These are phyloP conservation scores for Delphinus delphis DNA, from an alignment of 2,113 vertebrate species.

Conservation along the genomic window DNA sequence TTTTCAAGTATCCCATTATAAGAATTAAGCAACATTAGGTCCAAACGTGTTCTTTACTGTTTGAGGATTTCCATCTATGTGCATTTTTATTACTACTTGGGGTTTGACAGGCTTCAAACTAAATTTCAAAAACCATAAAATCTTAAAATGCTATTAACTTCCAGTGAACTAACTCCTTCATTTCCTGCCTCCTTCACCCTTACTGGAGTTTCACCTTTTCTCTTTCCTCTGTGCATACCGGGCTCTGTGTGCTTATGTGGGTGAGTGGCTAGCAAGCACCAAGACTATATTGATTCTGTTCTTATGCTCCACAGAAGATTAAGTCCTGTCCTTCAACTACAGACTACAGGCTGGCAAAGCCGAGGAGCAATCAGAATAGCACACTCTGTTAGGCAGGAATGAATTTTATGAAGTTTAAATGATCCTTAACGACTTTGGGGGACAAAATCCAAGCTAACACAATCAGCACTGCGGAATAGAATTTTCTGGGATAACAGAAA, in stretches of 20 bases:
- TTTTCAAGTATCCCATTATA: neutral
- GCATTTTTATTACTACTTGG: constrained; percentile 35
- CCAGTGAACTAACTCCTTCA: constrained; percentile 10
- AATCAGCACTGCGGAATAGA: neutral
- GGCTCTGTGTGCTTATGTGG: neutral
- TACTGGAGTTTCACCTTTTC: neutral
- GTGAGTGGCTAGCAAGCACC: neutral
- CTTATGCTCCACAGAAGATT: neutral
- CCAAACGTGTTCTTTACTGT: constrained; percentile 14
- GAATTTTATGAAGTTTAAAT: constrained; percentile 27
- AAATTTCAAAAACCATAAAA: constrained; percentile 53
- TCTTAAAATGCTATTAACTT: constrained; percentile 26
- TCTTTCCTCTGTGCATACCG: neutral
- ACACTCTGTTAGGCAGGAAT: neutral
- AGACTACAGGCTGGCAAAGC: neutral
- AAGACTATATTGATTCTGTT: neutral
- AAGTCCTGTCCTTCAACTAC: neutral
- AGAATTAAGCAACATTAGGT: neutral
- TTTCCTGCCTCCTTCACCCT: constrained; percentile 11
- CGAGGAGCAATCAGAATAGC: neutral
- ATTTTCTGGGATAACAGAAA: neutral
- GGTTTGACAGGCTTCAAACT: constrained; percentile 40
- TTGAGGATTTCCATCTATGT: neutral
- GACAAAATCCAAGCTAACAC: constrained; percentile 18
- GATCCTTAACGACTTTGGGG: neutral